Percentiles rank a stretch among this genome's conserved stretches.
Evolutionary conservation across 2,797 vertebrate species (phyloP).

Genomic region (Distichodus sexfasciatus): DNA sequence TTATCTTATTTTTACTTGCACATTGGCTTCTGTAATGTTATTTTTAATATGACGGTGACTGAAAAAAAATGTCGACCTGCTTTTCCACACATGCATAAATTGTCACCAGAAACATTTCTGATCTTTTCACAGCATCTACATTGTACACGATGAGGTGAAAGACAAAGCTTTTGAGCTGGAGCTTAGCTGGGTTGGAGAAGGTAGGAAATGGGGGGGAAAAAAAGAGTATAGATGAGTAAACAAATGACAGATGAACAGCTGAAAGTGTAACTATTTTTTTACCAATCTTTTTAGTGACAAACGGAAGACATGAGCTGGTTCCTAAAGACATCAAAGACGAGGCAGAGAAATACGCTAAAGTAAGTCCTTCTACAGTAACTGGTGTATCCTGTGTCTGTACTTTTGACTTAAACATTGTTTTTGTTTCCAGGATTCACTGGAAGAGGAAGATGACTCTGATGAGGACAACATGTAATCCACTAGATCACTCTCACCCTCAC

Average conservation of each 20-base stretch:
- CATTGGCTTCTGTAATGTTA: no score
- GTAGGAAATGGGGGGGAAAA: constrained; percentile 61
- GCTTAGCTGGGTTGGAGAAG: constrained; percentile 97
- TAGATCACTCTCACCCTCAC: neutral
- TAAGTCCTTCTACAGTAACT: constrained; percentile 61
- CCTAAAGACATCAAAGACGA: constrained; percentile 95
- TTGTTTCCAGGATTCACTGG: constrained; percentile 87
- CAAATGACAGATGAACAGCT: neutral
- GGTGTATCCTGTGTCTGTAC: no score
- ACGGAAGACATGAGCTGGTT: constrained; percentile 92
- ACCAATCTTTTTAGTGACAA: constrained; percentile 84
- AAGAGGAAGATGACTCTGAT: constrained; percentile 98
- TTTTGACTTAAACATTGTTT: neutral
- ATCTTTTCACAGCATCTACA: constrained; percentile 86
- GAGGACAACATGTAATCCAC: constrained; percentile 94
- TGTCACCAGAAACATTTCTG: neutral
- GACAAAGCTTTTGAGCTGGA: constrained; percentile 98
- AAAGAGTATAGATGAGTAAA: neutral
- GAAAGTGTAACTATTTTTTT: neutral
- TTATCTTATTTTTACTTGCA: no score
- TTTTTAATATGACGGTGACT: no score
- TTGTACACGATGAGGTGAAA: constrained; percentile 98
- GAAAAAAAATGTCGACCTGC: neutral
- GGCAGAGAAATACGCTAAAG: constrained; percentile 98
- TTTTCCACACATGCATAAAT: neutral